These are phyloP conservation scores for Aelia acuminata DNA, from an alignment of 2,888 invertebrate genomes.

Conservation along the genomic window DNA sequence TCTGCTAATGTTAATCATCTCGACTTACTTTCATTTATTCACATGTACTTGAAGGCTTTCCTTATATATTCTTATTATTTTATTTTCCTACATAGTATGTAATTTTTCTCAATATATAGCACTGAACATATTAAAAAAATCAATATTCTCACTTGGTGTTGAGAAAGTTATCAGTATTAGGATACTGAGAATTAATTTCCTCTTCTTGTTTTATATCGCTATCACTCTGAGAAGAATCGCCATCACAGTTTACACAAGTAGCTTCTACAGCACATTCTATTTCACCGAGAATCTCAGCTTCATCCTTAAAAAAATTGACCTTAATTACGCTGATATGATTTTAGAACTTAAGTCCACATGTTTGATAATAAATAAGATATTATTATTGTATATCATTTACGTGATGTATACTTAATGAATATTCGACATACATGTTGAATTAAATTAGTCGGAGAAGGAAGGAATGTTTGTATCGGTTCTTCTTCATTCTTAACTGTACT, in stretches of 20 bases:
- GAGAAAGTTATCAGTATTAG: neutral
- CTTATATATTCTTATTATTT: no score
- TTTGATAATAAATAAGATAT: no score
- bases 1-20: no score
- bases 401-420: no score
- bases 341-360: slow-evolving; percentile 12
- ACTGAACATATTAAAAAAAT: neutral
- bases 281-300: slow-evolving; percentile 63
- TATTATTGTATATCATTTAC: no score
- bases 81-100: no score
- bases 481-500: slow-evolving; percentile 50
- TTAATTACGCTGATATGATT: no score
- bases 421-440: slow-evolving; percentile 51
- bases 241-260: slow-evolving; percentile 66
- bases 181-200: slow-evolving; percentile 42
- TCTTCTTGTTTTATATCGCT: slow-evolving; percentile 60
- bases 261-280: slow-evolving; percentile 68
- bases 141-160: neutral
- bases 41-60: no score
- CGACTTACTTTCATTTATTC: no score
- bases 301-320: slow-evolving; percentile 53
- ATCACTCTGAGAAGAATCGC: slow-evolving; percentile 62
- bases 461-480: neutral
- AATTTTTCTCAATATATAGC: no score
- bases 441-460: slow-evolving; percentile 51